These are phyloP conservation scores for Dipus sagitta DNA, from an alignment of 2,797 vertebrate species.

Conservation along the genomic window DNA sequence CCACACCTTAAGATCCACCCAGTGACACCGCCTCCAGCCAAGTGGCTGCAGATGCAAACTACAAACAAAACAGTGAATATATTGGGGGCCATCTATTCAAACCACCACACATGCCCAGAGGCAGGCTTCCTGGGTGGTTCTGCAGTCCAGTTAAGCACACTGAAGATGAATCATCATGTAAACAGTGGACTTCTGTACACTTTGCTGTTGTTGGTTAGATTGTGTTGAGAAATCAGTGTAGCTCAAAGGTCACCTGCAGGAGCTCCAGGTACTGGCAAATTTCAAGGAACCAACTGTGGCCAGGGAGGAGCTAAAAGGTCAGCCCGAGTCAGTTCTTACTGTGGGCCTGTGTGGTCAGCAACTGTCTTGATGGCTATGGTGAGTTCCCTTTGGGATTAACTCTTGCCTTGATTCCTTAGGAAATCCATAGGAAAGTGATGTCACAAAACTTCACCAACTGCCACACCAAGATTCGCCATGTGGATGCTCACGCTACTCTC, in stretches of 20 bases:
- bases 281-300: neutral
- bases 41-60: too few species aligned
- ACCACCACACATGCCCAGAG: neutral
- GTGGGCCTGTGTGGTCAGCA: too few species aligned
- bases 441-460: slow-evolving; percentile 97
- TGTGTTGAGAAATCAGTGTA: slow-evolving; percentile 2
- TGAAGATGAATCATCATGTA: too few species aligned
- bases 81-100: too few species aligned
- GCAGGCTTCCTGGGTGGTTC: neutral
- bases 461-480: slow-evolving; percentile 97
- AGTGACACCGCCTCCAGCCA: too few species aligned
- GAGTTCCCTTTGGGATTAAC: slow-evolving; percentile 2
- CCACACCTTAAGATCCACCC: too few species aligned
- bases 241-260: neutral
- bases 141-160: too few species aligned
- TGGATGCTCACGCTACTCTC: slow-evolving; percentile 97
- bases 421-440: slow-evolving; percentile 98
- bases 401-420: slow-evolving; percentile 86
- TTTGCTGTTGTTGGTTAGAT: slow-evolving; percentile 10
- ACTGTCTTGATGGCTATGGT: neutral
- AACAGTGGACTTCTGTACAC: slow-evolving; percentile 27
- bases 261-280: neutral
- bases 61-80: too few species aligned
- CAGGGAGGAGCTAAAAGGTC: neutral
- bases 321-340: neutral